Evolutionary conservation across 1,140 invertebrate genomes (phyloP).

Genomic region (Hylaeus anthracinus): DNA sequence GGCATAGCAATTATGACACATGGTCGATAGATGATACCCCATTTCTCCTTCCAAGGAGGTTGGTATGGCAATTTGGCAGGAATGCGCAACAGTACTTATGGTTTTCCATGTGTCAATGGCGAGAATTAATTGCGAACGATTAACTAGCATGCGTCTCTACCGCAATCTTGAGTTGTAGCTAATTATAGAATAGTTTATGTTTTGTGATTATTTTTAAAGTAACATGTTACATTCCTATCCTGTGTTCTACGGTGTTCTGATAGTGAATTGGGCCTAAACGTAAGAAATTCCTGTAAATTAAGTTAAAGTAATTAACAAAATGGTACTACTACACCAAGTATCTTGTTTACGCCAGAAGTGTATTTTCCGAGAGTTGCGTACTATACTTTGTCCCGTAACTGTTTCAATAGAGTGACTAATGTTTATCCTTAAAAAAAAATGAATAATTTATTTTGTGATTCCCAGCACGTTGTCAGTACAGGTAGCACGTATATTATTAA

Average conservation of each 20-base stretch:
- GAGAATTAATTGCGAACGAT: neutral
- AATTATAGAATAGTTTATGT: neutral
- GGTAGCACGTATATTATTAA: neutral
- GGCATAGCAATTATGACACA: neutral
- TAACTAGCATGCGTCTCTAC: conserved; percentile 24
- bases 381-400: neutral
- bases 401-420: conserved; percentile 1
- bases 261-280: neutral
- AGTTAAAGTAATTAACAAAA: conserved; percentile 11
- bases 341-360: conserved; percentile 10
- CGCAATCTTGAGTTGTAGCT: conserved; percentile 1
- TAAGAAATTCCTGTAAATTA: neutral
- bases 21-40: neutral
- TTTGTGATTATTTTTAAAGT: neutral
- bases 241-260: neutral
- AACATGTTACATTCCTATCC: neutral
- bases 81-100: neutral
- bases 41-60: conserved; percentile 18
- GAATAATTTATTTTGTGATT: neutral
- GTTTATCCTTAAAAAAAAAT: neutral
- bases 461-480: neutral
- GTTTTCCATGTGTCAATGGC: neutral
- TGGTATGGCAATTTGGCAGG: conserved; percentile 7
- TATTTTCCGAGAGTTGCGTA: neutral
- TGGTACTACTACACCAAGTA: neutral